Evolutionary conservation across 1,140 invertebrate species (phyloP).

Genomic region (Copidosoma floridanum): DNA sequence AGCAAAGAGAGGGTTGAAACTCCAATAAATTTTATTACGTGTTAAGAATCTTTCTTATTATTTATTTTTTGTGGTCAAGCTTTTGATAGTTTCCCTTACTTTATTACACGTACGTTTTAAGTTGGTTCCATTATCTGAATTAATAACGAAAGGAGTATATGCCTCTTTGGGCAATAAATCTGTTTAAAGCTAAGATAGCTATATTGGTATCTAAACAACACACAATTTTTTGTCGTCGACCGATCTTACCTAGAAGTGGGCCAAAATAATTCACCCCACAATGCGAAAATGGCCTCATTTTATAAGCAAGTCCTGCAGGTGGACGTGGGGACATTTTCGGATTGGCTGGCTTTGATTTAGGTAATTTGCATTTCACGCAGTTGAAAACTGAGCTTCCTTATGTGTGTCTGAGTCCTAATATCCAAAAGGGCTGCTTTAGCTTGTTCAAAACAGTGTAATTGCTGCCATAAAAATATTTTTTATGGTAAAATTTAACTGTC

Average conservation of each 20-base stretch:
- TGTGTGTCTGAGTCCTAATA: background rate
- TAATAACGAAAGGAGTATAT: no score
- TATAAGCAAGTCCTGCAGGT: background rate
- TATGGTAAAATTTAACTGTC: background rate
- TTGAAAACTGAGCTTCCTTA: background rate
- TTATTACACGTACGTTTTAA: no score
- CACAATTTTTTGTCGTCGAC: conserved; percentile 30
- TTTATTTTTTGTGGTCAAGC: no score
- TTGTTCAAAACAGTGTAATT: background rate
- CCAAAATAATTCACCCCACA: conserved; percentile 42
- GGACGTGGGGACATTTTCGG: conserved; percentile 17
- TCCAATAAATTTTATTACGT: no score
- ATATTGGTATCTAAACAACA: conserved; percentile 19
- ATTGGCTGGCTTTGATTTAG: background rate
- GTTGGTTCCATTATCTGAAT: no score
- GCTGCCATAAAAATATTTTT: background rate
- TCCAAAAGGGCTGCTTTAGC: background rate
- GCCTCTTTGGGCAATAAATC: no score
- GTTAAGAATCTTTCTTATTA: no score
- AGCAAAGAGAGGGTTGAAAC: no score
- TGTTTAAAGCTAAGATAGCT: no score
- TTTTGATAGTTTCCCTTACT: no score
- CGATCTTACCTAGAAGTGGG: conserved; percentile 32
- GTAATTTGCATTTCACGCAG: no score
- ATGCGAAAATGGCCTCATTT: conserved; percentile 33